Evolutionary conservation across 2,113 vertebrate species (phyloP), one percentile per base, ranked within the genome.

Genomic region (Gobio gobio): DNA sequence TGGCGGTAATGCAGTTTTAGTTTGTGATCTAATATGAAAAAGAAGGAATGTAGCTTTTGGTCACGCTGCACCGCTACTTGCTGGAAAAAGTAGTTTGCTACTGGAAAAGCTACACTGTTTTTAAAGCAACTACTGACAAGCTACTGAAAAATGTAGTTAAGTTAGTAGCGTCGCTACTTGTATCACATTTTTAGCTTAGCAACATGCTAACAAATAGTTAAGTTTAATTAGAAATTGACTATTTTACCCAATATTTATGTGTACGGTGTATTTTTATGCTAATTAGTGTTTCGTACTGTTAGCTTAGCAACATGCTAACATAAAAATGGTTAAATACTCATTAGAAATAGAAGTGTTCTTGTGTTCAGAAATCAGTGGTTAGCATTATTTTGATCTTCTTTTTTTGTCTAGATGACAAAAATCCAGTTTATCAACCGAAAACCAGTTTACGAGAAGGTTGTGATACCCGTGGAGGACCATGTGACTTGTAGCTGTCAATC

Each of bases 401-500:
- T 45, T 33, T 61, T 47, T 88, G 20, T 83, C 75, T 73, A 99
- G 98, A 97, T 99, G 88, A 94, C 92, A 26, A 99, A 98, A 93
- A 97, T 98, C 0, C 94, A 96, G 90, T 96, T 95, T 43, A 90
- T 95, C 8, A 94, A 95, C 90, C 93, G 45, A 91, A 94, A 92
- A 86, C 84, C 94, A 8, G 88, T 86, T 83, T 95, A 96, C n/a
- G 95, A 95, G 78, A 95, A 95, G 89, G 96, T 94, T 5, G 54
- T 96, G 2, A 95, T 99, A 91, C 94, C 97, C 14, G 94, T 99
- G 90, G 96, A 97, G 83, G 98, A 99, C 90, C 98, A 99, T 0
- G 88, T 98, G 86, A 95, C 92, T 10, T 99, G 98, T 89, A 94
- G 93, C 86, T 98, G 97, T 87, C 95, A 97, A 78, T 68, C 91